Percentiles rank a stretch among this genome's conserved stretches.
These are phyloP conservation scores for Melieria picta DNA, from an alignment of 2,888 invertebrate genomes.

Conservation along the genomic window DNA sequence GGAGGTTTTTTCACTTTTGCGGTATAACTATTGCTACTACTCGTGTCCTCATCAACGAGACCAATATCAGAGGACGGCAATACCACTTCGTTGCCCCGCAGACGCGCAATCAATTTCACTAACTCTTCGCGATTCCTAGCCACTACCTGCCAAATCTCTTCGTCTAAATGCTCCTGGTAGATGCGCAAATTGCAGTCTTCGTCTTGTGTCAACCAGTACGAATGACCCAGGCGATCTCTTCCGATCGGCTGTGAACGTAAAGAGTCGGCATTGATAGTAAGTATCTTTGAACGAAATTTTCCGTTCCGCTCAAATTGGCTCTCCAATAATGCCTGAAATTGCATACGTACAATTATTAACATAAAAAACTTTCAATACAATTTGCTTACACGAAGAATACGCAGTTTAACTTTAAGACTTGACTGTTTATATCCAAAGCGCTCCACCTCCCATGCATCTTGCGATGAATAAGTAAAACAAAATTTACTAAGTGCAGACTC, in stretches of 20 bases:
- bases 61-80: slow-evolving; percentile 68
- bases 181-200: slow-evolving; percentile 88
- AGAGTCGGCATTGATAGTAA: slow-evolving; percentile 80
- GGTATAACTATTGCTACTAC: slow-evolving; percentile 69
- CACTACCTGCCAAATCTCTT: slow-evolving; percentile 93
- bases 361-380: not conserved
- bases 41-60: slow-evolving; percentile 74
- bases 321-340: slow-evolving; percentile 81
- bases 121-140: slow-evolving; percentile 87
- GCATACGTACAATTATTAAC: not conserved
- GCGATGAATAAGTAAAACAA: slow-evolving; percentile 83
- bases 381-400: slow-evolving; percentile 82
- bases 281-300: slow-evolving; percentile 90
- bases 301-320: slow-evolving; percentile 94
- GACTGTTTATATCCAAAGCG: slow-evolving; percentile 95
- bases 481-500: slow-evolving; percentile 90
- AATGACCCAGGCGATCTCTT: slow-evolving; percentile 87
- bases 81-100: slow-evolving; percentile 77
- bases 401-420: slow-evolving; percentile 86
- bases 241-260: slow-evolving; percentile 91
- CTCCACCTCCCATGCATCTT: slow-evolving; percentile 96
- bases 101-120: slow-evolving; percentile 78
- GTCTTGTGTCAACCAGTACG: slow-evolving; percentile 95
- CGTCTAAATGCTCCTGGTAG: slow-evolving; percentile 95
- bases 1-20: slow-evolving; percentile 48